Percentiles rank a stretch among this genome's conserved stretches.
These are phyloP conservation scores for Entomobrya multifasciata DNA, from an alignment of 2,888 invertebrate genomes.

Conservation along the genomic window DNA sequence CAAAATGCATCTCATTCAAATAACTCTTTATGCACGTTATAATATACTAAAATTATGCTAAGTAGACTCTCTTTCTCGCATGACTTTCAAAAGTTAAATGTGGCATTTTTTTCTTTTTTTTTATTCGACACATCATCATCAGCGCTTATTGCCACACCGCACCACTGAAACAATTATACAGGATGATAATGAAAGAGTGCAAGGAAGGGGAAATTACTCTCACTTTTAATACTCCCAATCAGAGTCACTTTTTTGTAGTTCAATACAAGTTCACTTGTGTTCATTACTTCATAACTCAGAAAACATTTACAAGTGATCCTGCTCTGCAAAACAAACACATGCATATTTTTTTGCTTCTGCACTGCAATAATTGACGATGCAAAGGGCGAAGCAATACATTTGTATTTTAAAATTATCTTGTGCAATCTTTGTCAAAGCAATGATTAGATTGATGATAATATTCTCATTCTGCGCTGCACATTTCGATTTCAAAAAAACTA, in stretches of 20 bases:
- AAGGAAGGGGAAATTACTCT: constrained; percentile 75
- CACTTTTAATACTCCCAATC: constrained; percentile 72
- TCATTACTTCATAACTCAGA: constrained; percentile 59
- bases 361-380: no score
- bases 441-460: constrained; percentile 13
- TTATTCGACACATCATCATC: neutral
- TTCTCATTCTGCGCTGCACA: neutral
- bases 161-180: constrained; percentile 54
- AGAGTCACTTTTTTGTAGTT: constrained; percentile 60
- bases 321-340: no score
- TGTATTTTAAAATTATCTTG: constrained; percentile 58
- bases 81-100: constrained; percentile 10
- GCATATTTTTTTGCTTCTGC: no score
- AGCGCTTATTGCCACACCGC: constrained; percentile 2
- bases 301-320: no score
- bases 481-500: neutral
- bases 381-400: no score
- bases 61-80: neutral
- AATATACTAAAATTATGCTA: neutral
- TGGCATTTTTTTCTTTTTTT: neutral
- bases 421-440: constrained; percentile 62
- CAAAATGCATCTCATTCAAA: no score
- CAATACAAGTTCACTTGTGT: constrained; percentile 67
- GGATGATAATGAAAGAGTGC: constrained; percentile 68
- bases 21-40: no score